Percentiles rank a stretch among this genome's conserved stretches.
Evolutionary conservation across 1,140 invertebrate genomes (phyloP).

Genomic region (honey bee (Apis mellifera)): Amel_HAv3.1 CM009931.2:22597501-22598000

Average conservation of each 20-base stretch:
- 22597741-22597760: neutral
- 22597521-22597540: no score
- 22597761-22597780: neutral
- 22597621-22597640: no score
- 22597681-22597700: neutral
- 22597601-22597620: no score
- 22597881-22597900: no score
- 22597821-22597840: conserved; percentile 17
- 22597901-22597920: neutral
- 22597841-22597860: conserved; percentile 18
- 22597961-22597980: neutral
- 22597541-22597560: neutral
- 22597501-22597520: conserved; percentile 6
- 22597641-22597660: neutral
- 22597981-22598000: neutral
- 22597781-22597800: neutral
- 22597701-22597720: neutral
- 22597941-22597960: neutral
- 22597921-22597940: neutral
- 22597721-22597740: neutral
- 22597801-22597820: conserved; percentile 1
- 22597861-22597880: neutral
- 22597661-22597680: neutral
- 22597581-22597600: no score
- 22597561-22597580: no score